Evolutionary conservation across 2,797 vertebrate species (phyloP), one percentile per base, ranked within the genome.

Genomic region (Erethizon dorsatum): DNA sequence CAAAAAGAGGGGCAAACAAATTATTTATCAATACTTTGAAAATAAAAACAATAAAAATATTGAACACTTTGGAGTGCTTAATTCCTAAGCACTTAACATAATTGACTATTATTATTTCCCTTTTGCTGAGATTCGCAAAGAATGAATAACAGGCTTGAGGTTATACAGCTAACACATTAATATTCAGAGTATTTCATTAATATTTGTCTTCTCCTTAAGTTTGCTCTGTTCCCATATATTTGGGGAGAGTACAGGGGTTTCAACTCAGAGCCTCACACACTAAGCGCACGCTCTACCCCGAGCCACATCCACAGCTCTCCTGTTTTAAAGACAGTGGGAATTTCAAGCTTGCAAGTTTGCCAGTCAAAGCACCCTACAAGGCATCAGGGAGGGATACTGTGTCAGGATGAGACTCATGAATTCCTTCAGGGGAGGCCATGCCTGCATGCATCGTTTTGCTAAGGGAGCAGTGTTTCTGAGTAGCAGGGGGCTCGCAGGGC

Each of bases 121-220:
- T 94, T 92, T 95, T 79, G 82, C 22, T 94, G n/a, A 88, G 14
- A 15, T 88, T 93, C 90, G 78, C 24, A 82, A 88, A 86, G 90
- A 61, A 31, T 65, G 20, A 94, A 7, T 82, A 92, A 73, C 15
- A 88, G n/a, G 59, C 41, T 61, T 54, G 69, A 78, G 59, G 11
- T 63, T 54, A 78, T 31, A 65, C 2, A 77, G 37, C 41, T 79
- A 75, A 63, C 52, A 65, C 0, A 5, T 69, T 50, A 93, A 85
- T 89, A 85, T 83, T 5, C 45, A 78, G 54, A 83, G 71, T 67
- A 59, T 80, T 84, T 79, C 78, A 82, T 82, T 86, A 65, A 41
- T 83, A 6, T 67, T 45, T 85, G 6, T 63, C 18, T 97, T 89
- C 52, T 92, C 28, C 56, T 88, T 78, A 86, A 41, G 31, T 84